Conservation (phyloP, 2,113 vertebrate species). For the Brachyhypopomus gauderio region DNA sequence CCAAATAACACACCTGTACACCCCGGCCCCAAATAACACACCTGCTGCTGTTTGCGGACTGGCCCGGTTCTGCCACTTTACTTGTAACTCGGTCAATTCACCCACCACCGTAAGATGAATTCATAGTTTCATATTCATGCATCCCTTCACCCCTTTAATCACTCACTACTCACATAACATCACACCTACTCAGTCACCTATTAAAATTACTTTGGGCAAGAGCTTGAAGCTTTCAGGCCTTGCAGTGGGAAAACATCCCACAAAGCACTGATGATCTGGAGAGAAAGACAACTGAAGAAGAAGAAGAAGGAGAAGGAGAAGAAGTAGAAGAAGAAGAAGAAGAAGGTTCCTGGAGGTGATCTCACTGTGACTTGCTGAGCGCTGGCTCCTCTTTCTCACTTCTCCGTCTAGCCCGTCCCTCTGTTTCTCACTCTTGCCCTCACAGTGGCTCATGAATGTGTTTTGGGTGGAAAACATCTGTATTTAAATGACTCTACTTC, state of each 20-base stretch:
- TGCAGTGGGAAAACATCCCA: not conserved
- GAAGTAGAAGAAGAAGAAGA: too few relatives aligned
- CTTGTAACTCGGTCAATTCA: too few relatives aligned
- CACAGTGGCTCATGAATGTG: conserved; percentile 61
- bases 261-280: not conserved
- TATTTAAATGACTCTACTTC: conserved; percentile 81
- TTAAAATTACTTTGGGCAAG: not conserved
- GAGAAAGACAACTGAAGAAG: not conserved
- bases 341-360: not conserved
- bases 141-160: not conserved
- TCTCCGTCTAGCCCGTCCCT: conserved; percentile 50
- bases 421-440: conserved; percentile 47
- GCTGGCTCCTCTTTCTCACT: conserved; percentile 44
- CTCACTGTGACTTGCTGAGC: conserved; percentile 27
- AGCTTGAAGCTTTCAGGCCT: not conserved
- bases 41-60: not conserved
- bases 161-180: not conserved
- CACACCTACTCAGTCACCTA: not conserved
- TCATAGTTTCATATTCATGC: not conserved
- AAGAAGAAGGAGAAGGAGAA: too few relatives aligned
- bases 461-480: conserved; percentile 82
- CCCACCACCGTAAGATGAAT: not conserved
- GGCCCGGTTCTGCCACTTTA: too few relatives aligned
- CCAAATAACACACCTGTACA: not conserved
- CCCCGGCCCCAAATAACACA: not conserved